phyloP scores from a whole-genome alignment of 2,797 vertebrate genomes.

The Rhincodon typus region DNA sequence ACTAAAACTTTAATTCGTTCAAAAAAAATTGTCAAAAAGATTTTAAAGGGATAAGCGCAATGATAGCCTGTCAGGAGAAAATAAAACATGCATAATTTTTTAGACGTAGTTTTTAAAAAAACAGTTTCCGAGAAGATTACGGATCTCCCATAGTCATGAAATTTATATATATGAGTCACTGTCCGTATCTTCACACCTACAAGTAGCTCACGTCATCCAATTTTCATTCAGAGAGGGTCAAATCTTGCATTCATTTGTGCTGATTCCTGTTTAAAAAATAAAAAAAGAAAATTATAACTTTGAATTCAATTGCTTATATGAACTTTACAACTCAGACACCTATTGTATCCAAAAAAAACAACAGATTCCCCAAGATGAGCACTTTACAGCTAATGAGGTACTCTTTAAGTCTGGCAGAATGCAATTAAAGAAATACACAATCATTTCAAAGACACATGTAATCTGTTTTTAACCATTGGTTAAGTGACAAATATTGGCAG shows the following conservation, averaged over 20 bases:
- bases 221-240: conserved; percentile 41
- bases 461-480: background rate
- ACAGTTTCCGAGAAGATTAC: background rate
- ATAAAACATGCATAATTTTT: background rate
- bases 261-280: conserved; percentile 43
- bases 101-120: background rate
- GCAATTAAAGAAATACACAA: background rate
- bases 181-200: background rate
- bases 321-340: background rate
- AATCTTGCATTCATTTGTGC: conserved; percentile 47
- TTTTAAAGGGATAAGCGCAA: background rate
- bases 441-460: too few species aligned
- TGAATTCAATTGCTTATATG: background rate
- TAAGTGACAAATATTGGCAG: background rate
- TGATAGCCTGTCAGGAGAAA: background rate
- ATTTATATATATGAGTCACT: background rate
- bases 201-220: background rate
- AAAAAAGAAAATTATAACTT: conserved; percentile 38
- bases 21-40: background rate
- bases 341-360: background rate
- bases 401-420: background rate
- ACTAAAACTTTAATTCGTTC: background rate
- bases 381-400: background rate
- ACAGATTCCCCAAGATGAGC: too few species aligned
- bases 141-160: background rate